Conservation (phyloP, 2,797 vertebrate genomes). For the Ctenopoma kingsleyae region DNA sequence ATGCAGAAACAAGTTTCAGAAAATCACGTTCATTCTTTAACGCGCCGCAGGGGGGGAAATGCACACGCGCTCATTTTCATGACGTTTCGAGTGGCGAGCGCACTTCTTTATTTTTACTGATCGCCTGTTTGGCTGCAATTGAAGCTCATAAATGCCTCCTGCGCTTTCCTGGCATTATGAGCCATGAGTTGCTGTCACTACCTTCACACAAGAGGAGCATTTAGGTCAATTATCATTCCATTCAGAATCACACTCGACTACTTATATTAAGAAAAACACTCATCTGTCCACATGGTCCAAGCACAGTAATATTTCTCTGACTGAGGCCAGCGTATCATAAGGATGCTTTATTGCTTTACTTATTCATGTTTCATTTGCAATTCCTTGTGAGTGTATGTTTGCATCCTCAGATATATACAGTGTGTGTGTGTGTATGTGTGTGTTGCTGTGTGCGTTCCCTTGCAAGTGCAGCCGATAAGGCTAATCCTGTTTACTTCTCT, state of each 20-base stretch:
- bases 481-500: constrained; percentile 85
- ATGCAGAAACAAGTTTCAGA: constrained; percentile 78
- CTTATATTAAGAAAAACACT: constrained; percentile 67
- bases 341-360: constrained; percentile 77
- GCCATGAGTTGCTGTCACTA: constrained; percentile 58
- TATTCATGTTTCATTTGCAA: constrained; percentile 84
- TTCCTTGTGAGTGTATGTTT: constrained; percentile 52
- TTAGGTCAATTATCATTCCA: constrained; percentile 73
- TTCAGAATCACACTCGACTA: constrained; percentile 61
- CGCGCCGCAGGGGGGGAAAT: constrained; percentile 51
- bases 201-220: constrained; percentile 55
- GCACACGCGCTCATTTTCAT: constrained; percentile 68
- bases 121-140: constrained; percentile 62
- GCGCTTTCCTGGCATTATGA: constrained; percentile 52
- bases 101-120: constrained; percentile 66
- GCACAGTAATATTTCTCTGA: constrained; percentile 55
- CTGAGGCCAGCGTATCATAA: constrained; percentile 62
- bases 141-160: constrained; percentile 63
- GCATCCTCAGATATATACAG: constrained; percentile 42
- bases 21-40: constrained; percentile 85
- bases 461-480: constrained; percentile 74
- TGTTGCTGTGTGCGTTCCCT: constrained; percentile 46
- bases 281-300: constrained; percentile 49
- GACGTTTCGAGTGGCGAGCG: constrained; percentile 67
- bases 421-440: constrained; percentile 9